A percentile compares a stretch with the other conserved stretches of the same genome.
Conservation (phyloP, 1,140 invertebrate genomes). For the Paraescarpia echinospica region DNA sequence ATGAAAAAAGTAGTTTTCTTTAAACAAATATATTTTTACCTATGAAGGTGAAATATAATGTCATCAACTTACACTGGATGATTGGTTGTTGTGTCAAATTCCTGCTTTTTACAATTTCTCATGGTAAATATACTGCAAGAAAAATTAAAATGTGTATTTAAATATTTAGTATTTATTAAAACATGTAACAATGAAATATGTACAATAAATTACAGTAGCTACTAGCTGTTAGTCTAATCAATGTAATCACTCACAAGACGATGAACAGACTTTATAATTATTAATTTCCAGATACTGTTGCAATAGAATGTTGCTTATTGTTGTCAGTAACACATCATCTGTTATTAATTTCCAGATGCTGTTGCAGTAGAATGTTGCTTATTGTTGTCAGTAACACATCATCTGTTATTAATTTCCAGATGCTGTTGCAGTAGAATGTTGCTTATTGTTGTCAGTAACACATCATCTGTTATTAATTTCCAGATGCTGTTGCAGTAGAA, state of each 20-base stretch:
- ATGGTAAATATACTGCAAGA: too few relatives aligned
- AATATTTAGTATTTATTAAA: too few relatives aligned
- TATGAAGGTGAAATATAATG: too few relatives aligned
- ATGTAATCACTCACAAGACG: not conserved
- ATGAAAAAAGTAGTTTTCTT: too few relatives aligned
- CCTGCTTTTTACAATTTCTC: too few relatives aligned
- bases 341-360: not conserved
- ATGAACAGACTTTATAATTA: not conserved
- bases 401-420: not conserved
- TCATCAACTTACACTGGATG: too few relatives aligned
- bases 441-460: not conserved
- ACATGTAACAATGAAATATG: too few relatives aligned
- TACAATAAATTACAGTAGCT: too few relatives aligned
- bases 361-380: not conserved
- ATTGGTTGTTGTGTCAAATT: too few relatives aligned
- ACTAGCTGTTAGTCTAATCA: too few relatives aligned
- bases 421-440: not conserved
- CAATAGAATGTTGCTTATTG: not conserved
- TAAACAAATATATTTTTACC: too few relatives aligned
- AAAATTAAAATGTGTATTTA: too few relatives aligned
- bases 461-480: not conserved
- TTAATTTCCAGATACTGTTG: not conserved
- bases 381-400: not conserved
- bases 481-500: not conserved
- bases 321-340: not conserved